Conservation (phyloP, 1,140 invertebrate species). For the Frieseomelitta varia region DNA sequence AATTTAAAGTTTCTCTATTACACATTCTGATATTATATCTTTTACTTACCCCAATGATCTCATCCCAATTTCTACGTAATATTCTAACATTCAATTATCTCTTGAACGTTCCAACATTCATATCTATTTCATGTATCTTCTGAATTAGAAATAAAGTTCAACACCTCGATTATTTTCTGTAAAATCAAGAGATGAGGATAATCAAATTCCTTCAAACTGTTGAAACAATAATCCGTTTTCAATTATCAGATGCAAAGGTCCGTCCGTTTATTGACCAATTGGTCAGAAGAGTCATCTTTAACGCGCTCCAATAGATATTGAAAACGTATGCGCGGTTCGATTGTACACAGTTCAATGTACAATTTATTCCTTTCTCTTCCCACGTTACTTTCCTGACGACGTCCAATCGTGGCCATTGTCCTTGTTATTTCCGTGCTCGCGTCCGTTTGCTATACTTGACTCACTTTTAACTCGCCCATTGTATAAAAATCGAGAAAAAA, state of each 20-base stretch:
- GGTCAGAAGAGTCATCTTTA: background rate
- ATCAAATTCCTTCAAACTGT: too few relatives aligned
- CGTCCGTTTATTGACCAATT: background rate
- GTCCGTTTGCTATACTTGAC: background rate
- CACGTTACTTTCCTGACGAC: slow-evolving; percentile 27
- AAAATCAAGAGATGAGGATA: too few relatives aligned
- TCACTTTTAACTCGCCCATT: background rate
- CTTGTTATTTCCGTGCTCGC: background rate
- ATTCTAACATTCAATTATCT: too few relatives aligned
- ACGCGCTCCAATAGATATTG: background rate
- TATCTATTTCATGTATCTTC: too few relatives aligned
- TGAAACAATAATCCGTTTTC: background rate
- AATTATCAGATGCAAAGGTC: background rate
- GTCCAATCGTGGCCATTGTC: background rate
- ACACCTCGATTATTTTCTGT: too few relatives aligned
- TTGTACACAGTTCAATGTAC: background rate
- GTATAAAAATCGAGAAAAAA: background rate
- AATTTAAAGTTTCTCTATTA: too few relatives aligned
- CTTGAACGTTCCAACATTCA: too few relatives aligned
- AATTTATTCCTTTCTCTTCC: slow-evolving; percentile 15
- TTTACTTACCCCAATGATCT: too few relatives aligned
- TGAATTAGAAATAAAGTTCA: too few relatives aligned
- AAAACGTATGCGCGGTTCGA: background rate
- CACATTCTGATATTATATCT: too few relatives aligned
- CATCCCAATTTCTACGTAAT: too few relatives aligned